Evolutionary conservation across 2,113 vertebrate genomes (phyloP).

Genomic region (Melanerpes formicivorus): DNA sequence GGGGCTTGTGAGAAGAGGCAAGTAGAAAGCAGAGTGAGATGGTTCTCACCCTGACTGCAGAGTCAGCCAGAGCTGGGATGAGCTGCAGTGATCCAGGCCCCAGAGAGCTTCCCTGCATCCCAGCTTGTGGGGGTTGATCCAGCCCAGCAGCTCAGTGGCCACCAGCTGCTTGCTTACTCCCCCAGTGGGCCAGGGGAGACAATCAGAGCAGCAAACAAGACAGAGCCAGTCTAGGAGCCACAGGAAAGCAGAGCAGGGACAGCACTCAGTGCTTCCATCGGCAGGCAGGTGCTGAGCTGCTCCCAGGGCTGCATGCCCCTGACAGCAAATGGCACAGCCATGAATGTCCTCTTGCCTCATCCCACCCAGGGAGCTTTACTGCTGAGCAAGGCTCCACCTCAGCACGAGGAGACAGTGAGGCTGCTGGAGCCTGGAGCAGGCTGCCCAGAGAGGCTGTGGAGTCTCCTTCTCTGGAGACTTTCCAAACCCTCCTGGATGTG

Average conservation of each 20-base stretch:
- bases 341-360: background rate
- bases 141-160: background rate
- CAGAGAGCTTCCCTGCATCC: background rate
- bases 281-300: background rate
- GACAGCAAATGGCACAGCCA: background rate
- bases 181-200: too few relatives aligned
- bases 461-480: too few relatives aligned
- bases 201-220: background rate
- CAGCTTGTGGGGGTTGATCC: background rate
- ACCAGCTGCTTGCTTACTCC: background rate
- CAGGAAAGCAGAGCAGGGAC: background rate
- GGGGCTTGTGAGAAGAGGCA: background rate
- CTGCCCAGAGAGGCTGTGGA: too few relatives aligned
- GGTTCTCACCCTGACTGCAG: background rate
- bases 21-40: fast-evolving
- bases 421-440: too few relatives aligned
- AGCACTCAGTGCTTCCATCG: fast-evolving
- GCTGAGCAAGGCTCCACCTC: background rate
- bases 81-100: background rate
- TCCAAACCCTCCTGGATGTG: too few relatives aligned
- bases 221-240: background rate
- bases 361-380: background rate
- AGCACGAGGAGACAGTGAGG: too few relatives aligned
- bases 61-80: background rate
- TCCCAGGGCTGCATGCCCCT: background rate